Percentiles rank a stretch among this genome's conserved stretches.
Evolutionary conservation across 2,113 vertebrate genomes (phyloP).

Genomic region (Planiliza haematocheilus): DNA sequence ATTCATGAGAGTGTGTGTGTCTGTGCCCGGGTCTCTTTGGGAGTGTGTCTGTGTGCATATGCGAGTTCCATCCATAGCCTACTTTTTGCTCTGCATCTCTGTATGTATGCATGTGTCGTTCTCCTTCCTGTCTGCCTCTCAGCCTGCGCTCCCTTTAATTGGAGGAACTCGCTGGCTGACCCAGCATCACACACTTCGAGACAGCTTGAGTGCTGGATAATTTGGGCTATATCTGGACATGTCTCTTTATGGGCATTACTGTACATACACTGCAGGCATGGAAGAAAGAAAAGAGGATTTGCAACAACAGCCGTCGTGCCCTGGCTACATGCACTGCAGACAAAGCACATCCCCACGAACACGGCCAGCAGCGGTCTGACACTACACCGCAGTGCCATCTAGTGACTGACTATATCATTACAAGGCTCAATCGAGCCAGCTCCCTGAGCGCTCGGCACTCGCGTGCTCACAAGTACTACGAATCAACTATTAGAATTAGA

Average conservation of each 20-base stretch:
- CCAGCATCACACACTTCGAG: constrained; percentile 59
- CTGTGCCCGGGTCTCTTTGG: constrained; percentile 38
- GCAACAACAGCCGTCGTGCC: constrained; percentile 67
- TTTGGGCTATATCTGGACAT: constrained; percentile 72
- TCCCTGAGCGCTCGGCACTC: constrained; percentile 23
- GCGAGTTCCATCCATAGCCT: constrained; percentile 59
- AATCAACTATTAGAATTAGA: constrained; percentile 56
- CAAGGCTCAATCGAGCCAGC: constrained; percentile 2
- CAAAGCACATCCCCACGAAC: constrained; percentile 64
- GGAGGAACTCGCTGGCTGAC: constrained; percentile 68
- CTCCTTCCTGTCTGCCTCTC: constrained; percentile 58
- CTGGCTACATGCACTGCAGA: constrained; percentile 76
- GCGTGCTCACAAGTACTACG: not conserved
- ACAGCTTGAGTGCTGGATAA: constrained; percentile 72
- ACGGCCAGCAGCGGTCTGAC: constrained; percentile 25
- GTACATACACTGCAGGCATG: constrained; percentile 73
- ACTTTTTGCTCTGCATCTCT: constrained; percentile 50
- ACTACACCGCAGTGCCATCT: constrained; percentile 81
- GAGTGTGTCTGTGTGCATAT: constrained; percentile 47
- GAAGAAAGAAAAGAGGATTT: constrained; percentile 66
- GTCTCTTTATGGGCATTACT: constrained; percentile 76
- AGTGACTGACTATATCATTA: constrained; percentile 43
- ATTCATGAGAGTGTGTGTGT: constrained; percentile 50
- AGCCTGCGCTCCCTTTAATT: constrained; percentile 64
- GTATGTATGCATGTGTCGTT: constrained; percentile 57